Evolutionary conservation across 2,888 invertebrate species (phyloP).

Genomic region (Xestia sexstrigata): DNA sequence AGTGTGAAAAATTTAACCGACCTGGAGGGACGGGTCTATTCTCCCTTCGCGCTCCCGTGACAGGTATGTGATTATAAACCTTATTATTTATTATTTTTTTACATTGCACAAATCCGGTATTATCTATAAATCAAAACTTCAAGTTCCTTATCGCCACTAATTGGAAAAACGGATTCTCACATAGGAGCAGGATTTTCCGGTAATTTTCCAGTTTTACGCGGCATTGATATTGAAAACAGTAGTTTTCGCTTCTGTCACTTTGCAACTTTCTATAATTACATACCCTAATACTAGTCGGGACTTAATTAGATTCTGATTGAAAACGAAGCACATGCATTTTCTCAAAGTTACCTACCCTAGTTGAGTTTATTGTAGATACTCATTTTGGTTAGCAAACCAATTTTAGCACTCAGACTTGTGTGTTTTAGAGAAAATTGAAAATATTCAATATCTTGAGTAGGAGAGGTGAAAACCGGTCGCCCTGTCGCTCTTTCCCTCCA

Average conservation of each 20-base stretch:
- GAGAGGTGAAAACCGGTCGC: slow-evolving; percentile 46
- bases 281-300: slow-evolving; percentile 32
- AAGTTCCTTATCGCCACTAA: slow-evolving; percentile 32
- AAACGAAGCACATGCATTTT: slow-evolving; percentile 9
- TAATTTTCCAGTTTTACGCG: slow-evolving; percentile 42
- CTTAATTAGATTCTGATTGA: slow-evolving; percentile 43
- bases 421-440: slow-evolving; percentile 26
- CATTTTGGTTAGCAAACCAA: neutral
- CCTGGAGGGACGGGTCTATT: slow-evolving; percentile 81
- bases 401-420: neutral
- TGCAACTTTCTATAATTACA: slow-evolving; percentile 56
- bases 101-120: slow-evolving; percentile 10
- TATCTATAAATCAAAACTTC: slow-evolving; percentile 42
- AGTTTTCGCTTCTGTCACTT: slow-evolving; percentile 28
- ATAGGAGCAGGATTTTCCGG: slow-evolving; percentile 35
- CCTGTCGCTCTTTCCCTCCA: slow-evolving; percentile 37
- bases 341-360: neutral
- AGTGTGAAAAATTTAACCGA: slow-evolving; percentile 82
- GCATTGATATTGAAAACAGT: slow-evolving; percentile 32
- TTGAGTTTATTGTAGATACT: neutral
- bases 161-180: slow-evolving; percentile 28
- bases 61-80: slow-evolving; percentile 76
- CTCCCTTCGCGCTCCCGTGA: slow-evolving; percentile 79
- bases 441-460: slow-evolving; percentile 16
- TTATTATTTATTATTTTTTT: slow-evolving; percentile 48